Evolutionary conservation across 2,888 invertebrate species (phyloP).

Genomic region (Sarcophaga subvicina): DNA sequence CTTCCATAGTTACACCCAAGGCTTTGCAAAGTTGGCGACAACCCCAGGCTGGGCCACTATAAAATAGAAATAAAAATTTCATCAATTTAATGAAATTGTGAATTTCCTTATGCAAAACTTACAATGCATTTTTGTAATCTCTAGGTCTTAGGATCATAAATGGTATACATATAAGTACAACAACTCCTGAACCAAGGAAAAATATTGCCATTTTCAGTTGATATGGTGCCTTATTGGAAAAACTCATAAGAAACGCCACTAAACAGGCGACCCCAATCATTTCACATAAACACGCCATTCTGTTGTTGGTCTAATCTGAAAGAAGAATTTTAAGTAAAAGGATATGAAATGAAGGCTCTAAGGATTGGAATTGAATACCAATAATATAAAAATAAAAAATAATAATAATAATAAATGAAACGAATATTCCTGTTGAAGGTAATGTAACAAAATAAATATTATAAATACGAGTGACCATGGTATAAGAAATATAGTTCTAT

Average conservation of each 20-base stretch:
- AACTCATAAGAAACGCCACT: conserved; percentile 77
- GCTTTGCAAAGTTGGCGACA: conserved; percentile 82
- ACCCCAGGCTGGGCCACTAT: conserved; percentile 87
- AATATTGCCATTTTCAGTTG: conserved; percentile 88
- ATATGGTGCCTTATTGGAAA: conserved; percentile 84
- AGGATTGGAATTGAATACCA: too few relatives aligned
- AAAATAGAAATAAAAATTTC: conserved; percentile 32
- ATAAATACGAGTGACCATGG: too few relatives aligned
- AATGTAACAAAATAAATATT: too few relatives aligned
- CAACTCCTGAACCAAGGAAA: conserved; percentile 84
- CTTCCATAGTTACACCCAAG: conserved; percentile 87
- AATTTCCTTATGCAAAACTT: conserved; percentile 80
- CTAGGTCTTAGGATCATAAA: conserved; percentile 89
- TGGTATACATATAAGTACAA: conserved; percentile 86
- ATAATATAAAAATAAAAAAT: too few relatives aligned
- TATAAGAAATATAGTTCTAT: too few relatives aligned
- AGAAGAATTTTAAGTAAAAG: not conserved
- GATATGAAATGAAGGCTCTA: too few relatives aligned
- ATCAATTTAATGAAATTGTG: not conserved
- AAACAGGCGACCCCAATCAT: conserved; percentile 78
- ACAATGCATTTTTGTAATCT: conserved; percentile 91
- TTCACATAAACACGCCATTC: conserved; percentile 79
- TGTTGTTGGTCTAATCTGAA: conserved; percentile 47
- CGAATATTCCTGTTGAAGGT: too few relatives aligned
- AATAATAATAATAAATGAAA: too few relatives aligned